Evolutionary conservation across 2,113 vertebrate species (phyloP), one percentile per base, ranked within the genome.

Genomic region (Ondatra zibethicus): DNA sequence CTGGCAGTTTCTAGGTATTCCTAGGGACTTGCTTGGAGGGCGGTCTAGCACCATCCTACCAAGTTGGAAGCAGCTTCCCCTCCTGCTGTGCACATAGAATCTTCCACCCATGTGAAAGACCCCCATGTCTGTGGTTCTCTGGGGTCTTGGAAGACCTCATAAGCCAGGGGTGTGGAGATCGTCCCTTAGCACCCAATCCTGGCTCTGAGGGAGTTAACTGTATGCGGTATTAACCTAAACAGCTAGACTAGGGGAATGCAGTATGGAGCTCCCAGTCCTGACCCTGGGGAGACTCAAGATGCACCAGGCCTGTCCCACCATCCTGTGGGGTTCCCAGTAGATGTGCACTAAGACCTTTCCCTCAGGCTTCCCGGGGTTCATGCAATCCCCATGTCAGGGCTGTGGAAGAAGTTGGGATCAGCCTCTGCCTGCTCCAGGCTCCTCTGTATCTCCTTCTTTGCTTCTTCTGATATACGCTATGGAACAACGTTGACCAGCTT

Each of bases 101-200:
- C 58, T 65, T 16, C 13, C 0, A 0, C 23, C 45, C 47, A 45
- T 3, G 33, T 25, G 4, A 14, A 31, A 36, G 16, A 3, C 5
- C 66, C 72, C 21, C 4, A 36, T 7, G 7, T 88, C 45, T 55
- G 33, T 19, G 31, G 31, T 25, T 75, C 75, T 87, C 87, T 36
- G 27, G 45, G 14, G 27, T 50, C 31, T 65, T 68, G 29, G 68
- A 33, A 73, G 16, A 13, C 50, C 36, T 47, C 0, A 0, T 16
- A 42, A 86, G 73, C 42, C 14, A n/a, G 66, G 31, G 16, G 3
- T 0, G 1, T 7, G 12, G 39, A 77, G 70, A 0, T 86, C 11
- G 61, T 21, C 23, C 31, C 19, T 65, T 39, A 16, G 11, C 5
- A 16, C 76, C 85, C 33, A 19, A 27, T 39, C 65, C 7, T 2